Percentiles rank a stretch among this genome's conserved stretches.
Evolutionary conservation across 2,113 vertebrate genomes (phyloP).

Genomic region (Gallinago paraguaiae): DNA sequence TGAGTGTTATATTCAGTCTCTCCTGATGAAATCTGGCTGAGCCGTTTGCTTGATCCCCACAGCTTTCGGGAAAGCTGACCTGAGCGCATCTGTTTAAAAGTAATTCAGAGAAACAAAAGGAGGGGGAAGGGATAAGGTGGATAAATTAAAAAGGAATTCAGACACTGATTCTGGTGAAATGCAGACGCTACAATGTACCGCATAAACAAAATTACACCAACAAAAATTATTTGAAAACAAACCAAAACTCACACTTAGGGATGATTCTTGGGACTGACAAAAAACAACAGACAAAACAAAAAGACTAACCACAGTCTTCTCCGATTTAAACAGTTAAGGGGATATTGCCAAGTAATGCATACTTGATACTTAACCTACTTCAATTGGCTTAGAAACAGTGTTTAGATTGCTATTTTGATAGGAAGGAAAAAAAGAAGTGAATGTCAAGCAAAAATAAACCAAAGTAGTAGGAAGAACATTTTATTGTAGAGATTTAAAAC

Average conservation of each 20-base stretch:
- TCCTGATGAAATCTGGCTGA: slow-evolving; percentile 94
- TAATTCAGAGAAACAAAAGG: slow-evolving; percentile 75
- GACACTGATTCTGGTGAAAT: slow-evolving; percentile 68
- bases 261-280: slow-evolving; percentile 43
- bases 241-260: slow-evolving; percentile 16
- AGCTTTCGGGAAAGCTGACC: slow-evolving; percentile 96
- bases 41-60: slow-evolving; percentile 94
- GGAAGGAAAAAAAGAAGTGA: background rate
- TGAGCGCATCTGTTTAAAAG: slow-evolving; percentile 89
- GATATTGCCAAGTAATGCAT: background rate
- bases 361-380: background rate
- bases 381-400: background rate
- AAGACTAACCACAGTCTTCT: background rate
- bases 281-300: slow-evolving; percentile 21
- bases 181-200: slow-evolving; percentile 45
- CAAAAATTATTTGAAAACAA: slow-evolving; percentile 35
- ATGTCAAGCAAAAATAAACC: background rate
- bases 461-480: background rate
- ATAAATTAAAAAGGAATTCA: slow-evolving; percentile 65
- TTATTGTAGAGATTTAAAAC: slow-evolving; percentile 15
- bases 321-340: background rate
- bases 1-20: slow-evolving; percentile 95
- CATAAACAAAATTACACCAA: slow-evolving; percentile 34
- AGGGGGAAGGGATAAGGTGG: slow-evolving; percentile 63
- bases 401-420: background rate